Evolutionary conservation across 2,113 vertebrate species (phyloP).

Genomic region (Catharus fuscescens): DNA sequence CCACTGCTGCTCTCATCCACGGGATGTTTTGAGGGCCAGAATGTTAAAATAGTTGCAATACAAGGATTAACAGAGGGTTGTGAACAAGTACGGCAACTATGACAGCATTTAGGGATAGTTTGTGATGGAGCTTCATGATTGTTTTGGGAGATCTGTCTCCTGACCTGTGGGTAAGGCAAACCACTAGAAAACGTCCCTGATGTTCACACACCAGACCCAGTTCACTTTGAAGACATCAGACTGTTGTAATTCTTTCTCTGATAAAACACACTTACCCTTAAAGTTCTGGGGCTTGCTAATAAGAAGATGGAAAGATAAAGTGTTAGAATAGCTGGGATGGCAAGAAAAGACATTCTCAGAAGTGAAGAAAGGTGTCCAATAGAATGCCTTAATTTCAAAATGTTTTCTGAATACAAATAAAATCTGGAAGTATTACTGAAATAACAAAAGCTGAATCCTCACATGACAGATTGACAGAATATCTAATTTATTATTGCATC

Average conservation of each 20-base stretch:
- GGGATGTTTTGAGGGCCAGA: background rate
- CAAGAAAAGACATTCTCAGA: background rate
- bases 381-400: background rate
- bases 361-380: background rate
- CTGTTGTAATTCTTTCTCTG: background rate
- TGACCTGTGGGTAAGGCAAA: background rate
- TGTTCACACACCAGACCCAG: background rate
- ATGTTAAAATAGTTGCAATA: background rate
- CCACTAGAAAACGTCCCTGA: background rate
- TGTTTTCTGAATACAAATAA: background rate
- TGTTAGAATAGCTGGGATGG: background rate
- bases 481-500: background rate
- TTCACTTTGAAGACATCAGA: background rate
- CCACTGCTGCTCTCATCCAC: background rate
- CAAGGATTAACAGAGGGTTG: background rate
- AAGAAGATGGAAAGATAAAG: background rate
- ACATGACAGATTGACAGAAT: background rate
- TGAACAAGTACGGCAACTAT: background rate
- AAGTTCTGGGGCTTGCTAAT: background rate
- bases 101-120: background rate
- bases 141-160: background rate
- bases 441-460: background rate
- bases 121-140: background rate
- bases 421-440: background rate
- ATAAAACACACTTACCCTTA: background rate